phyloP scores from a whole-genome alignment of 2,888 invertebrate species.

The Brachynemurus nebulosus region DNA sequence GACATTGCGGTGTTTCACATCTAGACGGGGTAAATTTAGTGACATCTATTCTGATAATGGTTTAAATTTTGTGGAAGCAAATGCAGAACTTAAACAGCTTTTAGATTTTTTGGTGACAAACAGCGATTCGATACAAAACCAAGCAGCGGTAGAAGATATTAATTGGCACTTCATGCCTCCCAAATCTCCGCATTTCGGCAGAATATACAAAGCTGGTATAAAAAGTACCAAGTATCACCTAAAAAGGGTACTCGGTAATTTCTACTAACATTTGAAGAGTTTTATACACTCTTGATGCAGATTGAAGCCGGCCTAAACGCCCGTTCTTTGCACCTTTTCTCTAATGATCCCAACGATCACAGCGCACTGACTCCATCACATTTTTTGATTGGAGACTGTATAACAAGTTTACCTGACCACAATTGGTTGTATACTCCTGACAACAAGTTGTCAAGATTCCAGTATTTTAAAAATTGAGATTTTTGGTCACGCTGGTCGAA shows the following conservation, averaged over 20 bases:
- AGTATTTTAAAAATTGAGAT: conserved; percentile 10
- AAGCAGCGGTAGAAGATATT: conserved; percentile 9
- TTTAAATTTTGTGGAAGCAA: conserved; percentile 23
- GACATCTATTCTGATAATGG: conserved; percentile 24
- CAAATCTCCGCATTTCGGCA: conserved; percentile 20
- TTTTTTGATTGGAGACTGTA: conserved; percentile 23
- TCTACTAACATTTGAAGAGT: conserved; percentile 19
- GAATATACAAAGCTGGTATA: conserved; percentile 22
- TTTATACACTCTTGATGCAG: conserved; percentile 16
- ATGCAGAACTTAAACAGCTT: conserved; percentile 10
- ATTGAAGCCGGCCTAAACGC: conserved; percentile 20
- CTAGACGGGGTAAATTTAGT: conserved; percentile 20
- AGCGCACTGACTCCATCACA: conserved; percentile 22
- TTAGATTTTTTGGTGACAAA: background rate
- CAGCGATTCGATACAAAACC: background rate
- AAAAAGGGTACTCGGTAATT: conserved; percentile 14
- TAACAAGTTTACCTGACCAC: conserved; percentile 13
- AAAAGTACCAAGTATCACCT: conserved; percentile 20
- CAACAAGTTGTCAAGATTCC: conserved; percentile 9
- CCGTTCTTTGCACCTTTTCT: conserved; percentile 18
- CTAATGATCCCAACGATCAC: conserved; percentile 17
- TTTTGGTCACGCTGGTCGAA: conserved; percentile 13
- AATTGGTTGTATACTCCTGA: conserved; percentile 3
- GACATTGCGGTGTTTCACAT: conserved; percentile 22
- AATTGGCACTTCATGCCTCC: conserved; percentile 21